Evolutionary conservation across 2,797 vertebrate species (phyloP).

Genomic region (Uromys caudimaculatus): DNA sequence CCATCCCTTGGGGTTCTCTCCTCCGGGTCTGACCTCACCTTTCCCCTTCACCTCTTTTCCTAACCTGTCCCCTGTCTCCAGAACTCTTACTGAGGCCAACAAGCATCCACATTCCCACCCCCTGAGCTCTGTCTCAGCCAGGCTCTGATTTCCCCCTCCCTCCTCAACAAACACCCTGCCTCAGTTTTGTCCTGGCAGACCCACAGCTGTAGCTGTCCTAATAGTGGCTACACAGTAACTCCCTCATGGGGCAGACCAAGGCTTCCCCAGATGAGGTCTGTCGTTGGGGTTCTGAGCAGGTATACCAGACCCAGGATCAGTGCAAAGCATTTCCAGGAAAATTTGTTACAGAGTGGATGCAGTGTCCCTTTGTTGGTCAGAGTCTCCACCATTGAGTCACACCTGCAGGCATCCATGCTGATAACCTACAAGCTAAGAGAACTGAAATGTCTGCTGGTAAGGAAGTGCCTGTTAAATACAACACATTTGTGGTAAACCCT

Average conservation of each 20-base stretch:
- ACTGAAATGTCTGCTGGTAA: neutral
- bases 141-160: neutral
- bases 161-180: neutral
- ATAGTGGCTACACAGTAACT: neutral
- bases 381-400: neutral
- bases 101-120: neutral
- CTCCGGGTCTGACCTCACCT: neutral
- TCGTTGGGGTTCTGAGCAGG: neutral
- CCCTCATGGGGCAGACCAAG: neutral
- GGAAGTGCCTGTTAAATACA: neutral
- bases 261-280: neutral
- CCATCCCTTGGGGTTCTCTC: neutral
- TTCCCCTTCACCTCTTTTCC: neutral
- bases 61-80: neutral
- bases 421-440: neutral
- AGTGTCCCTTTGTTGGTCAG: neutral
- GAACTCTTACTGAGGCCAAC: too few relatives aligned
- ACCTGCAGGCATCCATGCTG: neutral
- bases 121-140: neutral
- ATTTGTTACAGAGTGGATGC: neutral
- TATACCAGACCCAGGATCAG: neutral
- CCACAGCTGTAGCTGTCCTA: neutral
- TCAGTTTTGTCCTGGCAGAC: neutral
- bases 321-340: neutral
- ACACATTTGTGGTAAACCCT: neutral